A percentile compares a stretch with the other conserved stretches of the same genome.
These are phyloP conservation scores for Cercocebus atys DNA, from an alignment of 2,113 vertebrate genomes.

Conservation along the genomic window DNA sequence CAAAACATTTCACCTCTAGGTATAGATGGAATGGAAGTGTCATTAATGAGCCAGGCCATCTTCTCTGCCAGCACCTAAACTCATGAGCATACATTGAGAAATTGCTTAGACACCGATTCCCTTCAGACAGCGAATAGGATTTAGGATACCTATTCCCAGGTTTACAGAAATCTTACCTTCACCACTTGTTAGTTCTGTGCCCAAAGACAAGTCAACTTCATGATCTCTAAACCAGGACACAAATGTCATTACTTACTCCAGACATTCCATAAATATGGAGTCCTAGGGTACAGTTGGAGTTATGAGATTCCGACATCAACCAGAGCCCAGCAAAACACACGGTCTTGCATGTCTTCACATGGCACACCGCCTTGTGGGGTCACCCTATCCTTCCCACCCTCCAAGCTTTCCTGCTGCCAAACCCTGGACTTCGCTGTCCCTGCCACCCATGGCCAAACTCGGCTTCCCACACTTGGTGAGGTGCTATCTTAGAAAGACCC, in stretches of 20 bases:
- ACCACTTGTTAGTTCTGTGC: neutral
- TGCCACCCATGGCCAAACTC: neutral
- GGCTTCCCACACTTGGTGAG: neutral
- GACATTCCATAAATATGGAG: neutral
- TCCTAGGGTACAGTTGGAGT: neutral
- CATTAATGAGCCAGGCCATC: neutral
- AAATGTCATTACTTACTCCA: neutral
- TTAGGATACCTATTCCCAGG: neutral
- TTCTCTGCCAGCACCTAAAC: neutral
- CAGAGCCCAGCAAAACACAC: neutral
- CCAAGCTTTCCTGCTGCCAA: neutral
- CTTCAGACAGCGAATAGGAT: neutral
- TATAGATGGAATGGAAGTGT: constrained; percentile 14
- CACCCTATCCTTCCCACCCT: neutral
- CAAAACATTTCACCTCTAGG: constrained; percentile 52
- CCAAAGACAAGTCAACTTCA: neutral
- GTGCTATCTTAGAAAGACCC: neutral
- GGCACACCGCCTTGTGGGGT: neutral
- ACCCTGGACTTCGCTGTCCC: neutral
- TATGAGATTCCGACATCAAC: neutral
- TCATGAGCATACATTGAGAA: neutral
- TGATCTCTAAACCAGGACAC: neutral
- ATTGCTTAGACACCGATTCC: neutral
- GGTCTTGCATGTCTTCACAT: neutral
- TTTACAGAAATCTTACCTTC: neutral